Evolutionary conservation across 2,888 invertebrate genomes (phyloP).

Genomic region (Scaptomyza cyrtandrae): DNA sequence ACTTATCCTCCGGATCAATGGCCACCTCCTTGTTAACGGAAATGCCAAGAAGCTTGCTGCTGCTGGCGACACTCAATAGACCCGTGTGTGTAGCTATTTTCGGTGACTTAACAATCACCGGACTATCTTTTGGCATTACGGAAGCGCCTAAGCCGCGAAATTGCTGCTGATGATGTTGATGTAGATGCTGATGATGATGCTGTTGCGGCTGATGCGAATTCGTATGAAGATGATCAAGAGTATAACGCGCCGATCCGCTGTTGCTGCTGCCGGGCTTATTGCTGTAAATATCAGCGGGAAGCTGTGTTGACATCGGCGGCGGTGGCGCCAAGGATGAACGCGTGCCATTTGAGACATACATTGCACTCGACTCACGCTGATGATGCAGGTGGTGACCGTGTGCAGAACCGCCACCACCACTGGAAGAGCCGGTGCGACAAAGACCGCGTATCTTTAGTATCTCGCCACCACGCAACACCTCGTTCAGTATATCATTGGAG

Average conservation of each 20-base stretch:
- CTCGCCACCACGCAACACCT: conserved; percentile 92
- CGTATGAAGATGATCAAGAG: conserved; percentile 59
- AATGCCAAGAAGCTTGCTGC: conserved; percentile 74
- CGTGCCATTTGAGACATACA: conserved; percentile 71
- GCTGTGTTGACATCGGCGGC: conserved; percentile 56
- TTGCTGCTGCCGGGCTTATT: conserved; percentile 49
- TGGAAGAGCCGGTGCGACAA: conserved; percentile 86
- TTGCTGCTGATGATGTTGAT: conserved; percentile 68
- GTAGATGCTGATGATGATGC: conserved; percentile 51
- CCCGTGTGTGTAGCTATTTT: conserved; percentile 75
- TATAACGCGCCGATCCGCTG: conserved; percentile 55
- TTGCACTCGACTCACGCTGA: conserved; percentile 52
- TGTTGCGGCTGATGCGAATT: conserved; percentile 48
- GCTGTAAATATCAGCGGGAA: conserved; percentile 62
- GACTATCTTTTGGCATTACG: conserved; percentile 83
- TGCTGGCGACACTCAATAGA: conserved; percentile 65
- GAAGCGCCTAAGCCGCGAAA: conserved; percentile 82
- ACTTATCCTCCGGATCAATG: conserved; percentile 83
- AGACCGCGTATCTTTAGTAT: conserved; percentile 92
- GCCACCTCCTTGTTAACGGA: conserved; percentile 84
- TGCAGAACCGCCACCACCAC: conserved; percentile 30
- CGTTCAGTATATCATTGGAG: conserved; percentile 92
- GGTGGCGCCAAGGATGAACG: conserved; percentile 59
- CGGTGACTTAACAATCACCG: conserved; percentile 83
- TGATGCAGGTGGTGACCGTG: conserved; percentile 59